Conservation (phyloP, 1,140 invertebrate species). For the Varroa destructor region DNA sequence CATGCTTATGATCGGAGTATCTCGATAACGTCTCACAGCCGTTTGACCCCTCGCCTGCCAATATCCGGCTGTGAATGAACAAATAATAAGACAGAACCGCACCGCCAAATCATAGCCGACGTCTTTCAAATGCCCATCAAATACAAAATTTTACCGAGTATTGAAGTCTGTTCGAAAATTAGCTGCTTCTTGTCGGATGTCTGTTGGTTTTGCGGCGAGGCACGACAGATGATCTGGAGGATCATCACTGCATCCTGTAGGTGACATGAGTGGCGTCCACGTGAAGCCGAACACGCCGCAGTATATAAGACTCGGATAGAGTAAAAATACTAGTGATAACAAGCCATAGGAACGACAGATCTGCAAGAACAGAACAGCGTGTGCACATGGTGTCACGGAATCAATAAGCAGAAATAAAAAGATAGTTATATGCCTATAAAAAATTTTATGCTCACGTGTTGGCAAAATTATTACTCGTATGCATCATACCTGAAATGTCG, state of each 20-base stretch:
- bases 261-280: background rate
- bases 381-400: background rate
- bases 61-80: no score
- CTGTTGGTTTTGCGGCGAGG: constrained; percentile 9
- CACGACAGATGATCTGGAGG: constrained; percentile 20
- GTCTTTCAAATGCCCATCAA: background rate
- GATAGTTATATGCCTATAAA: background rate
- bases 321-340: constrained; percentile 13
- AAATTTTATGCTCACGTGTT: background rate
- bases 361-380: background rate
- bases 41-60: no score
- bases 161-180: constrained; percentile 15
- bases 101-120: no score
- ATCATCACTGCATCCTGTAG: constrained; percentile 2
- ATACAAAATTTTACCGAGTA: background rate
- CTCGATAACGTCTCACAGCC: no score
- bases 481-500: no score
- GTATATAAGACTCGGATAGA: constrained; percentile 12
- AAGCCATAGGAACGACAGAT: constrained; percentile 25
- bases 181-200: constrained; percentile 9
- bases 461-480: no score
- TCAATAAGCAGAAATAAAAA: background rate
- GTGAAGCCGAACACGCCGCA: constrained; percentile 3
- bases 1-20: no score
- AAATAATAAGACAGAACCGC: no score